A percentile compares a stretch with the other conserved stretches of the same genome.
These are phyloP conservation scores for Thereva nobilitata DNA, from an alignment of 2,888 invertebrate genomes.

Conservation along the genomic window DNA sequence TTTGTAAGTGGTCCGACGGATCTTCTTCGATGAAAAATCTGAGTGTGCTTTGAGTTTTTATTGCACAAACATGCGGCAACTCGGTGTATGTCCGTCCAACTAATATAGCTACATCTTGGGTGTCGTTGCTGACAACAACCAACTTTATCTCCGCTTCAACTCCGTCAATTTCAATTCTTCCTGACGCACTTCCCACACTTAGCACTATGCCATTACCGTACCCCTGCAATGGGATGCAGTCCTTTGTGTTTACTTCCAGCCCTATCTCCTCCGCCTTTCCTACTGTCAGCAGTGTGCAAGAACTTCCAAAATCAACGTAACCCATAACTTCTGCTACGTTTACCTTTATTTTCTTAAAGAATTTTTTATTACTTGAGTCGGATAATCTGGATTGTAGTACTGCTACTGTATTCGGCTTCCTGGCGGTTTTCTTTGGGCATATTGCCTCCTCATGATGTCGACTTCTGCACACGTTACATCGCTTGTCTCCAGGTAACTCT, in stretches of 20 bases:
- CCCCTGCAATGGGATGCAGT: background rate
- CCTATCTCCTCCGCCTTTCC: background rate
- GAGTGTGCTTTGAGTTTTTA: too few relatives aligned
- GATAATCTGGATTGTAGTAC: background rate
- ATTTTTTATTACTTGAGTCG: background rate
- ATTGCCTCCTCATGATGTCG: background rate
- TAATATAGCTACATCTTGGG: conserved; percentile 27
- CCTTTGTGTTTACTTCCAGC: background rate
- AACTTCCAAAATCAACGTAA: conserved; percentile 11
- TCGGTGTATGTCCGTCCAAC: conserved; percentile 30
- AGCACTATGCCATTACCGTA: background rate
- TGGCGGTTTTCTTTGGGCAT: background rate
- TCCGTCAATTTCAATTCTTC: conserved; percentile 20
- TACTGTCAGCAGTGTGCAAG: background rate
- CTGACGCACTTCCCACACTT: background rate
- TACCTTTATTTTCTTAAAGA: background rate
- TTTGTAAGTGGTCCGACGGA: too few relatives aligned
- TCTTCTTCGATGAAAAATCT: too few relatives aligned
- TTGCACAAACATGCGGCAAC: conserved; percentile 5
- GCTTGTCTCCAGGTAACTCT: too few relatives aligned
- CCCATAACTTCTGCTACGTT: background rate
- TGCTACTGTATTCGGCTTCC: background rate
- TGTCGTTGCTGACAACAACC: conserved; percentile 19
- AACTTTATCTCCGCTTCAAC: background rate
- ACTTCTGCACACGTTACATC: background rate